These are phyloP conservation scores for Plectrocnemia conspersa DNA, from an alignment of 1,140 invertebrate genomes.

Conservation along the genomic window DNA sequence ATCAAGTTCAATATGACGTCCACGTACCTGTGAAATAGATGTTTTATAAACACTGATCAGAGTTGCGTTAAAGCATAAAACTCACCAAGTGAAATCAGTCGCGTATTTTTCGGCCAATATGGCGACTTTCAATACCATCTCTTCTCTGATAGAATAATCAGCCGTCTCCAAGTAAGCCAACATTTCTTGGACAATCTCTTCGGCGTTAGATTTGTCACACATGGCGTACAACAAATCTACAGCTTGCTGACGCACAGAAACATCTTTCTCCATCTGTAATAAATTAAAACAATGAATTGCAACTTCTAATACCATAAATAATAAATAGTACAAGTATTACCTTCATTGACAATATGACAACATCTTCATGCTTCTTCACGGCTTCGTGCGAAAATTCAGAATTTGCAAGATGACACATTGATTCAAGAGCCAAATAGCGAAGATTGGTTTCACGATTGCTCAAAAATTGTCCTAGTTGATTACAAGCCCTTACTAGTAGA, in stretches of 20 bases:
- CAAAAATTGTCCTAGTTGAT: slow-evolving; percentile 97
- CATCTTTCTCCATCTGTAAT: slow-evolving; percentile 91
- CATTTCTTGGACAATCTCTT: slow-evolving; percentile 99
- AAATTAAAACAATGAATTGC: slow-evolving; percentile 20
- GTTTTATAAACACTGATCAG: background rate
- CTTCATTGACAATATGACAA: slow-evolving; percentile 98
- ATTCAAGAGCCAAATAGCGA: slow-evolving; percentile 95
- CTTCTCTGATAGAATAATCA: slow-evolving; percentile 99
- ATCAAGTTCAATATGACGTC: slow-evolving; percentile 99
- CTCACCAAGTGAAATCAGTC: slow-evolving; percentile 96
- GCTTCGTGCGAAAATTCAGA: slow-evolving; percentile 99
- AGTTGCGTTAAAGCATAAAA: background rate
- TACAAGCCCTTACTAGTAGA: slow-evolving; percentile 94
- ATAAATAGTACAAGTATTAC: slow-evolving; percentile 41
- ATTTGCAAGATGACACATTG: slow-evolving; percentile 98
- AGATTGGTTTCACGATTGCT: slow-evolving; percentile 98
- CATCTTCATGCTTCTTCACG: slow-evolving; percentile 99
- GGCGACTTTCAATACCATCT: slow-evolving; percentile 99
- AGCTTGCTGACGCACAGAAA: slow-evolving; percentile 96
- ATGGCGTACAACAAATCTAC: slow-evolving; percentile 99
- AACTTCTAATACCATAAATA: background rate
- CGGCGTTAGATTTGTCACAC: slow-evolving; percentile 99
- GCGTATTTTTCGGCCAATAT: slow-evolving; percentile 99
- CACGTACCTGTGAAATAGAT: slow-evolving; percentile 58
- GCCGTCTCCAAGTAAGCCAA: slow-evolving; percentile 97